phyloP scores from a whole-genome alignment of 2,888 invertebrate genomes.

The Oscheius onirici region DNA sequence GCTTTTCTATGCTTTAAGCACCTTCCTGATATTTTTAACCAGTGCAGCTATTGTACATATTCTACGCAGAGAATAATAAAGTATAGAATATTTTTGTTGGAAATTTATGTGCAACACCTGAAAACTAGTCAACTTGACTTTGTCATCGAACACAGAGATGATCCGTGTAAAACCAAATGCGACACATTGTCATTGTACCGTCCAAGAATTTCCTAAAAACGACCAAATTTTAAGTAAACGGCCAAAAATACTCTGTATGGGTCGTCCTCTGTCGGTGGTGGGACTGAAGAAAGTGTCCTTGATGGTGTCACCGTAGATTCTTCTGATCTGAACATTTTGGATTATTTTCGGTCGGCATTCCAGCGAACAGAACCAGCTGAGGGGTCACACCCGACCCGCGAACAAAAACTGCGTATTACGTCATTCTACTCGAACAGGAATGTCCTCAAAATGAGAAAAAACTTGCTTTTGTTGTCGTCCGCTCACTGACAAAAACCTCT shows the following conservation, averaged over 20 bases:
- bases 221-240: not conserved
- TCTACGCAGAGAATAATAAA: conserved; percentile 8
- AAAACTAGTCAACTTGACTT: not conserved
- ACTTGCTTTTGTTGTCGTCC: conserved; percentile 18
- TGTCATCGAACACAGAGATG: conserved; percentile 53
- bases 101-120: not conserved
- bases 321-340: not conserved
- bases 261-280: conserved; percentile 7
- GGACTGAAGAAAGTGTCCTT: not conserved
- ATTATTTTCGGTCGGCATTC: too few relatives aligned
- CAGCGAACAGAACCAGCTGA: too few relatives aligned
- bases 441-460: not conserved
- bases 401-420: not conserved
- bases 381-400: too few relatives aligned
- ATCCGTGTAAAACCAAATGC: conserved; percentile 57
- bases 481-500: conserved; percentile 4
- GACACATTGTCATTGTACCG: conserved; percentile 57
- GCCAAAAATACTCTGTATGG: conserved; percentile 10
- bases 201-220: conserved; percentile 51
- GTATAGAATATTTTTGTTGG: not conserved
- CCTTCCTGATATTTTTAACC: not conserved
- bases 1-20: conserved; percentile 12
- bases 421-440: not conserved
- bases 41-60: conserved; percentile 7
- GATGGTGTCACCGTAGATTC: not conserved